Base-by-base conservation (phyloP, 2,113 vertebrate species). In the Trichechus manatus region DNA sequence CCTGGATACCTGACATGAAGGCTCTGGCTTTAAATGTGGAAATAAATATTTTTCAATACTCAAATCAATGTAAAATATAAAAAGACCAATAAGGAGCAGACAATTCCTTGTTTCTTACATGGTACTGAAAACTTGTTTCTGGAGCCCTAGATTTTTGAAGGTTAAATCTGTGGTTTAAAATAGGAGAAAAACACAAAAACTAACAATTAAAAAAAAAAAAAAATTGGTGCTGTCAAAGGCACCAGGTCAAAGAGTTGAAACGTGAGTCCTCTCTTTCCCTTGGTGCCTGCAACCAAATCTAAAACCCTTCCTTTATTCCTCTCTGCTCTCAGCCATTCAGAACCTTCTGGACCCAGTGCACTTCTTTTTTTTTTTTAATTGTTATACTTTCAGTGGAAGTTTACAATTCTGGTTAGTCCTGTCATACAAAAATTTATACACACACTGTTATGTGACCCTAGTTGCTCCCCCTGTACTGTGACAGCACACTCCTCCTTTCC, bases 21-120 rank as follows among this genome's bases (percentile, higher is more conserved):
- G 85, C 75, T 94, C 33, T 72, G 78, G 44, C 39, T 97, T 96
- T 95, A 82, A 96, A 95, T 70, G 78, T 74, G 84, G 92, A 89
- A 92, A 92, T 97, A 87, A 96, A 94, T 94, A 88, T 91, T 92
- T 96, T 97, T 96, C 74, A 94, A 63, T 75, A 85, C 15, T 15
- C 1, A 96, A 92, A 33, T 97, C 96, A 89, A 84, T 88, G 68
- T 50, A 44, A 93, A 82, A 39, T 63, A 66, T 47, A 36, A 90
- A 96, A 95, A 97, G 94, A 93, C 81, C 68, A 87, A 92, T 78
- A 92, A 66, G 25, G 72, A 88, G 56, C 31, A 87, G 78, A 90
- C 77, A 59, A 93, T 53, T 92, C 78, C 29, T 85, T 79, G 75
- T 94, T 29, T 95, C 87, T 79, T 89, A 70, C 70, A 44, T 77